A percentile compares a stretch with the other conserved stretches of the same genome.
phyloP scores from a whole-genome alignment of 2,113 vertebrate species.

The Hyperopisus bebe region DNA sequence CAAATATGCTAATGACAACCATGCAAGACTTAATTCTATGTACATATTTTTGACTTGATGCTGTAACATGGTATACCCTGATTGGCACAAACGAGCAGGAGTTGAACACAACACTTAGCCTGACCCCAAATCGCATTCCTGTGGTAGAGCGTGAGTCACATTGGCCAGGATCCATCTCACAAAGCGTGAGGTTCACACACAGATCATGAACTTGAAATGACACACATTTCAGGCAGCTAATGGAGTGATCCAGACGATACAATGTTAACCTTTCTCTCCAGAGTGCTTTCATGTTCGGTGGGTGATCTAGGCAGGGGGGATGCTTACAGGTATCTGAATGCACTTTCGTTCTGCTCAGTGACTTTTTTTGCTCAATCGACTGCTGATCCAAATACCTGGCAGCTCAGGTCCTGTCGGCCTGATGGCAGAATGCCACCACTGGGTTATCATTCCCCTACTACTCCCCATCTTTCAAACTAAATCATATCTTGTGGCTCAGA shows the following conservation, averaged over 20 bases:
- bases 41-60: not conserved
- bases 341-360: not conserved
- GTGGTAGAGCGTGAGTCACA: not conserved
- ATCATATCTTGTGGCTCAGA: not conserved
- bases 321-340: not conserved
- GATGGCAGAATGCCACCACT: not conserved
- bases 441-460: not conserved
- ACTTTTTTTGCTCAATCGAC: not conserved
- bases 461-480: not conserved
- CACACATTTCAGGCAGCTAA: not conserved
- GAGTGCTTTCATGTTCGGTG: not conserved
- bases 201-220: not conserved
- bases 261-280: constrained; percentile 5
- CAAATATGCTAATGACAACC: not conserved
- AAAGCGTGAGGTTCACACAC: not conserved
- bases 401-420: not conserved
- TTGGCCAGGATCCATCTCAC: not conserved
- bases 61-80: not conserved
- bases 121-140: not conserved
- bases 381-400: not conserved
- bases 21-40: not conserved
- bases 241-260: constrained; percentile 6
- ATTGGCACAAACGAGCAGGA: not conserved
- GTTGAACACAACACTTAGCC: not conserved
- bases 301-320: not conserved